A percentile compares a stretch with the other conserved stretches of the same genome.
phyloP scores from a whole-genome alignment of 2,888 invertebrate genomes.

The Eupithecia insigniata region DNA sequence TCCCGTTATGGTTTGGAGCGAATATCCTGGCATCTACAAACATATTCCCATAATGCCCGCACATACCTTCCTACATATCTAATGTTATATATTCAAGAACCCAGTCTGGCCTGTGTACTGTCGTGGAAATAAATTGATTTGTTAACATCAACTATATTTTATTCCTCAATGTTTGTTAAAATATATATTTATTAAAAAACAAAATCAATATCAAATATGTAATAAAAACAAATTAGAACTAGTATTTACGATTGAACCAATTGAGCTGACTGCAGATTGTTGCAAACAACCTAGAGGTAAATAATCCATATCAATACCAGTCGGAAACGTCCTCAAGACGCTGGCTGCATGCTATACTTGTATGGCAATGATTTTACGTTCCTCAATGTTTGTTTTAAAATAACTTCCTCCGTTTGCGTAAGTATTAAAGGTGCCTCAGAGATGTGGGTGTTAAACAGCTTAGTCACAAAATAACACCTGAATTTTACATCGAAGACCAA shows the following conservation, averaged over 20 bases:
- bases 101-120: slow-evolving; percentile 2
- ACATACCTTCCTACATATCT: not conserved
- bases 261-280: too few relatives aligned
- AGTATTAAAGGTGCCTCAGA: not conserved
- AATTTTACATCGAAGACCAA: not conserved
- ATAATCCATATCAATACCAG: too few relatives aligned
- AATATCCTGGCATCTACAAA: slow-evolving; percentile 12
- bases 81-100: not conserved
- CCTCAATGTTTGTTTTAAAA: too few relatives aligned
- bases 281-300: too few relatives aligned
- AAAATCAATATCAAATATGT: too few relatives aligned
- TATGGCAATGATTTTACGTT: too few relatives aligned
- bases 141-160: not conserved
- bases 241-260: too few relatives aligned
- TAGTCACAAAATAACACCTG: not conserved
- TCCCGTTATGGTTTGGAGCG: slow-evolving; percentile 10
- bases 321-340: too few relatives aligned
- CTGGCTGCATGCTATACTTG: too few relatives aligned
- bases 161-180: too few relatives aligned
- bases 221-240: too few relatives aligned
- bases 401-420: not conserved
- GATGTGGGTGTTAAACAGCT: not conserved
- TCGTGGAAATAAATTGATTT: not conserved
- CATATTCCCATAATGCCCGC: slow-evolving; percentile 7
- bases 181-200: too few relatives aligned